Conservation (phyloP, 1,140 invertebrate species). For the Bombus soroeensis region DNA sequence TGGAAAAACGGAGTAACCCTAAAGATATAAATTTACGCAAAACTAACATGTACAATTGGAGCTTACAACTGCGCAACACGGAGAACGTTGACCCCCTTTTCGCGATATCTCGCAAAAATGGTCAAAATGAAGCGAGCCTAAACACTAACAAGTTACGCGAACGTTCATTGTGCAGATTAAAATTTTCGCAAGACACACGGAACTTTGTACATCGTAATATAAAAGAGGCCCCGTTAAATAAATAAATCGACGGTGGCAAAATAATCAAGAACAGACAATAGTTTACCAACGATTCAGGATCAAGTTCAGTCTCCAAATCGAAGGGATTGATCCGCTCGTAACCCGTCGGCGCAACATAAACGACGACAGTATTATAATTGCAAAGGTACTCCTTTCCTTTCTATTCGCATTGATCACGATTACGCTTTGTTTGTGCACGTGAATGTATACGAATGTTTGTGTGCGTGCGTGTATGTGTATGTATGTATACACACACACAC, state of each 20-base stretch:
- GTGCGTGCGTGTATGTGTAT: not conserved
- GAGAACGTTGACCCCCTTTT: not conserved
- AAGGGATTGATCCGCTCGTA: conserved; percentile 39
- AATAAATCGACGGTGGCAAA: conserved; percentile 31
- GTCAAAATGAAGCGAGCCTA: not conserved
- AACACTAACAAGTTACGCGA: conserved; percentile 29
- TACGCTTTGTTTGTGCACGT: conserved; percentile 10
- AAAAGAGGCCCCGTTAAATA: conserved; percentile 28
- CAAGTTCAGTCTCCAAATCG: conserved; percentile 43
- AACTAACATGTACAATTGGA: not conserved
- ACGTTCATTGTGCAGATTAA: not conserved
- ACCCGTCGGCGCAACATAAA: conserved; percentile 37
- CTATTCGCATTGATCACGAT: conserved; percentile 13
- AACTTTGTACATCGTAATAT: not conserved
- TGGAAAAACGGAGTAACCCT: not conserved
- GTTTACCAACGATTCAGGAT: conserved; percentile 39
- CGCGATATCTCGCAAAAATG: not conserved
- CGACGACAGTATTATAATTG: conserved; percentile 1
- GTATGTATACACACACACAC: no score
- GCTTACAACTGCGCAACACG: not conserved
- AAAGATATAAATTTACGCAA: not conserved
- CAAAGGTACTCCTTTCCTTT: conserved; percentile 15
- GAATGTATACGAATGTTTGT: conserved; percentile 21
- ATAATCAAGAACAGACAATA: conserved; percentile 38
- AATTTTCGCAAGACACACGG: not conserved